Percentiles rank a stretch among this genome's conserved stretches.
Conservation (phyloP, 2,113 vertebrate genomes). For the Ploceus nigricollis region DNA sequence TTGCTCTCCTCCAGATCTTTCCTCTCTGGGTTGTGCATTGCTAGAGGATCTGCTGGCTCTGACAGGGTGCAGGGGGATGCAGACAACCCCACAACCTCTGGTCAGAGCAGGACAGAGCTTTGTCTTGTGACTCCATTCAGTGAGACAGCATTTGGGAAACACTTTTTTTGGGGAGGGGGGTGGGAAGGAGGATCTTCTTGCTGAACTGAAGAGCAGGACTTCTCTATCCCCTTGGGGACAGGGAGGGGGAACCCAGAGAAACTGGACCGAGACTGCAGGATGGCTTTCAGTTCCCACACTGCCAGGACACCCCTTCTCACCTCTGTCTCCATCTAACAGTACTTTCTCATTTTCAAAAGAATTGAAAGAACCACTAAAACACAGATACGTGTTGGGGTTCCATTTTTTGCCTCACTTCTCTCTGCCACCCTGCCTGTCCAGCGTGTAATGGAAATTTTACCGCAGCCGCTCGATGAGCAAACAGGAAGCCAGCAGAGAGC, state of each 20-base stretch:
- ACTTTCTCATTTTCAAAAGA: neutral
- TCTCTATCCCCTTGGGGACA: neutral
- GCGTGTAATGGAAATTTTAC: constrained; percentile 88
- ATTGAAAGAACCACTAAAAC: neutral
- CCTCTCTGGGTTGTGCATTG: accelerated
- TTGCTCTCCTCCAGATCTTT: no score
- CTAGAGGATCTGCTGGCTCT: neutral
- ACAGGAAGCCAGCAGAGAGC: constrained; percentile 81
- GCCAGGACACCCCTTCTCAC: neutral
- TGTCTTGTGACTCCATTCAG: neutral
- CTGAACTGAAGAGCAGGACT: neutral
- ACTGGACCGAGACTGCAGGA: accelerated
- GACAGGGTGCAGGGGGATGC: no score
- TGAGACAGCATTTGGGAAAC: neutral
- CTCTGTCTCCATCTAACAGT: neutral
- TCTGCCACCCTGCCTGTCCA: constrained; percentile 53
- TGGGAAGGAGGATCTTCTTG: neutral
- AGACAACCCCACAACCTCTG: neutral
- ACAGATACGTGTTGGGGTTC: neutral
- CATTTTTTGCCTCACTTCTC: neutral
- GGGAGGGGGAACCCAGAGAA: neutral
- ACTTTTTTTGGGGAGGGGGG: accelerated
- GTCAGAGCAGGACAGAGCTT: neutral
- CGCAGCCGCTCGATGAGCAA: constrained; percentile 73
- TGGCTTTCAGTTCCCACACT: neutral